Percentiles rank a stretch among this genome's conserved stretches.
These are phyloP conservation scores for Laodelphax striatellus DNA, from an alignment of 1,140 invertebrate species.

Conservation along the genomic window DNA sequence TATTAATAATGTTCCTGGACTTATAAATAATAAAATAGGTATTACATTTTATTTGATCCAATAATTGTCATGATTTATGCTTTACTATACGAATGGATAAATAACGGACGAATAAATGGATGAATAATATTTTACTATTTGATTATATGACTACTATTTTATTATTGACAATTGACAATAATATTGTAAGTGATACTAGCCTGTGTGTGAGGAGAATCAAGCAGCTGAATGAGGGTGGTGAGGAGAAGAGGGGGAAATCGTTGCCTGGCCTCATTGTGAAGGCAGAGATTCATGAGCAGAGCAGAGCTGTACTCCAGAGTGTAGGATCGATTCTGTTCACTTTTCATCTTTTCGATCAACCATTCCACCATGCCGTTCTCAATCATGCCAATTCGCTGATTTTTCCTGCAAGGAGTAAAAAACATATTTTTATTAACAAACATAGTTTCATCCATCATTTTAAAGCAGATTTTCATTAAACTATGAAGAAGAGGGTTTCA, in stretches of 20 bases:
- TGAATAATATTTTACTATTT: too few species aligned
- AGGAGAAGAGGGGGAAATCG: conserved; percentile 4
- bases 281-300: conserved; percentile 54
- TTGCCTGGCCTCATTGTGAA: conserved; percentile 38
- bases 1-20: too few species aligned
- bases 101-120: too few species aligned
- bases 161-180: too few species aligned
- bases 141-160: too few species aligned
- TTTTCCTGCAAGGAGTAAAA: conserved; percentile 35
- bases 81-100: too few species aligned
- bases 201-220: conserved; percentile 3
- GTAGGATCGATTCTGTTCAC: conserved; percentile 31
- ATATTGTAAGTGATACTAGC: not conserved
- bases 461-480: too few species aligned
- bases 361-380: conserved; percentile 47
- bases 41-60: too few species aligned
- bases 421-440: not conserved
- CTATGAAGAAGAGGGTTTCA: too few species aligned
- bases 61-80: too few species aligned
- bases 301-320: conserved; percentile 50
- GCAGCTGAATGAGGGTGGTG: conserved; percentile 12
- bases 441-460: too few species aligned
- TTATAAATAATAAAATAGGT: too few species aligned
- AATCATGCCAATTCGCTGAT: conserved; percentile 47
- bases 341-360: conserved; percentile 42